Evolutionary conservation across 2,113 vertebrate species (phyloP).

Genomic region (Ciconia stormi): DNA sequence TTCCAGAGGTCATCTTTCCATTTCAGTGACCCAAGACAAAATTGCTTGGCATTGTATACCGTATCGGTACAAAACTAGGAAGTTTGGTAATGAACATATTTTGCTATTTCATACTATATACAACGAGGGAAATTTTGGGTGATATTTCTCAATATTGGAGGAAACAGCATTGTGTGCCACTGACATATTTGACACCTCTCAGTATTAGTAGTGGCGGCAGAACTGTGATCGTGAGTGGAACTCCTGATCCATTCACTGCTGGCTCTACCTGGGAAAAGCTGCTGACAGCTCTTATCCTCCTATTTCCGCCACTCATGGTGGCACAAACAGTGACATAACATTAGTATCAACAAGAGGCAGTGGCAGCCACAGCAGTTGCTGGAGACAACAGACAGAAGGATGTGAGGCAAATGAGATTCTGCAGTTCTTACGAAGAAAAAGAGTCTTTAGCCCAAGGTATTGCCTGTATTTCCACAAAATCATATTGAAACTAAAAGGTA

Average conservation of each 20-base stretch:
- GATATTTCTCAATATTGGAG: not conserved
- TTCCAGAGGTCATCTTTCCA: not conserved
- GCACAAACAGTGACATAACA: not conserved
- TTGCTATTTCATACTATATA: not conserved
- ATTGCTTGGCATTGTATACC: not conserved
- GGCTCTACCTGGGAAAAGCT: not conserved
- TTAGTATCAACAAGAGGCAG: not conserved
- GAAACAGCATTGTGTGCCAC: not conserved
- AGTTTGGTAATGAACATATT: not conserved
- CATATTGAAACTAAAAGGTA: not conserved
- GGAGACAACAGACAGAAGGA: not conserved
- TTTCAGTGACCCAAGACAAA: not conserved
- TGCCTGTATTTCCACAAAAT: not conserved
- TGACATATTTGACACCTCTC: not conserved
- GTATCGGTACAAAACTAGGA: not conserved
- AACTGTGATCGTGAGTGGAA: not conserved
- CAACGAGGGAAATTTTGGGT: not conserved
- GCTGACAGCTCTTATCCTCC: not conserved
- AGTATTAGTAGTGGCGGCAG: not conserved
- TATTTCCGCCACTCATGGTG: not conserved
- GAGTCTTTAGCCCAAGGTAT: not conserved
- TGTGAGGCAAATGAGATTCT: not conserved
- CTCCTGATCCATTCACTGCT: not conserved
- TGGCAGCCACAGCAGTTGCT: not conserved
- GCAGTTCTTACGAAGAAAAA: not conserved